These are phyloP conservation scores for Araneus ventricosus DNA, from an alignment of 1,140 invertebrate species.

Conservation along the genomic window DNA sequence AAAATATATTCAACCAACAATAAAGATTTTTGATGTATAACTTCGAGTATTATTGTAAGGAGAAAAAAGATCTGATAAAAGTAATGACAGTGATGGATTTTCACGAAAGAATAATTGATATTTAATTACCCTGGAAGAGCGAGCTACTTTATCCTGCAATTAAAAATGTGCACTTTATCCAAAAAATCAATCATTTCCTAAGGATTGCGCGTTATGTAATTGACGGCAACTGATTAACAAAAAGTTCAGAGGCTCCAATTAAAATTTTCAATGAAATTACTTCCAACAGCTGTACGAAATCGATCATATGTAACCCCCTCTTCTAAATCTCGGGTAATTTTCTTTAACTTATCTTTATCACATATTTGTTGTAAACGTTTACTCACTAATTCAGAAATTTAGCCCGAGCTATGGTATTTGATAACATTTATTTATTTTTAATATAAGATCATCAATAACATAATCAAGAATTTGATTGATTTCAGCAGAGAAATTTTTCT, in stretches of 20 bases:
- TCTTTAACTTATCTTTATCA: neutral
- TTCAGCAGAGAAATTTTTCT: too few relatives aligned
- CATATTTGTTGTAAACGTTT: neutral
- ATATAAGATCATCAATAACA: too few relatives aligned
- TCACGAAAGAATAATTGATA: neutral
- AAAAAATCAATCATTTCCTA: conserved; percentile 18
- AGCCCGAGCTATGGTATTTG: too few relatives aligned
- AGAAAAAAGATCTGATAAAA: conserved; percentile 9
- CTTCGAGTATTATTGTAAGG: neutral
- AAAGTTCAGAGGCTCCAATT: neutral
- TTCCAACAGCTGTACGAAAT: conserved; percentile 5
- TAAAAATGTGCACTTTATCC: conserved; percentile 15
- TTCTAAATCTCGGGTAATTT: neutral
- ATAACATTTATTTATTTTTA: too few relatives aligned
- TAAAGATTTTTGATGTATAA: neutral
- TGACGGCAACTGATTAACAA: neutral
- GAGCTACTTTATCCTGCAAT: conserved; percentile 6
- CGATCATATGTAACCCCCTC: neutral
- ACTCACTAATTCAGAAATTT: too few relatives aligned
- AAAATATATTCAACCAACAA: neutral
- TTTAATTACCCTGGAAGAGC: neutral
- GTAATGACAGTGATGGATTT: conserved; percentile 19
- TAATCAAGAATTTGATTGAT: too few relatives aligned
- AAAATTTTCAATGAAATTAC: conserved; percentile 10
- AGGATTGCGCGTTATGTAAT: conserved; percentile 2